phyloP scores from a whole-genome alignment of 2,113 vertebrate species.

The Platichthys flesus region DNA sequence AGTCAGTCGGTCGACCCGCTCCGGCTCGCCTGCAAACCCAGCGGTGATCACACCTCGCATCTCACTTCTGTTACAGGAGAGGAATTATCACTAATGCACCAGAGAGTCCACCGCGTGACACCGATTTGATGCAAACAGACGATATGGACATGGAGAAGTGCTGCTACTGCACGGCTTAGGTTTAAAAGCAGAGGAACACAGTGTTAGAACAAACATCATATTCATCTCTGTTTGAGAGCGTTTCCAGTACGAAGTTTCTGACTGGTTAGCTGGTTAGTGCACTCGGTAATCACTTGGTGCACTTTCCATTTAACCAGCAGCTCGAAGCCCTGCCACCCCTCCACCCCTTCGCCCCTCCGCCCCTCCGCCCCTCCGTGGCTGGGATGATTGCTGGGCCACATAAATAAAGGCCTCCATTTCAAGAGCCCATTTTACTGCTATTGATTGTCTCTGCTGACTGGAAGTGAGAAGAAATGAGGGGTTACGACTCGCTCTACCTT shows the following conservation, averaged over 20 bases:
- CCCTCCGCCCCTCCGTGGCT: not conserved
- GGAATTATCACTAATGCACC: constrained; percentile 43
- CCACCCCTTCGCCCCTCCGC: not conserved
- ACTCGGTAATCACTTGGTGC: not conserved
- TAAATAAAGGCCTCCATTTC: constrained; percentile 37
- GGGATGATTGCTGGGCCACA: constrained; percentile 33
- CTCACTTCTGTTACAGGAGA: constrained; percentile 16
- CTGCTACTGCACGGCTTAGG: not conserved
- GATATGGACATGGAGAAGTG: not conserved
- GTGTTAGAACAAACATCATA: not conserved
- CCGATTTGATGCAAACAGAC: constrained; percentile 22
- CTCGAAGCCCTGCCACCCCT: not conserved
- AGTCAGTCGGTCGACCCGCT: constrained; percentile 8
- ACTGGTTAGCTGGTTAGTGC: not conserved
- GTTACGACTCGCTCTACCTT: constrained; percentile 41
- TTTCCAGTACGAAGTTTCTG: not conserved
- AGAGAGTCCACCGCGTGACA: constrained; percentile 17
- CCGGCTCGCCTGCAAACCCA: constrained; percentile 20
- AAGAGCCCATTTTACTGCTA: constrained; percentile 43
- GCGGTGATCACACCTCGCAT: constrained; percentile 37
- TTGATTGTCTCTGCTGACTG: constrained; percentile 41
- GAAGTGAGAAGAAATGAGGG: constrained; percentile 44
- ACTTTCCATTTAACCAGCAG: not conserved
- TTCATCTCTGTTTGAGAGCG: not conserved
- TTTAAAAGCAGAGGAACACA: not conserved